These are phyloP conservation scores for Poecilia picta DNA, from an alignment of 2,797 vertebrate species.

Conservation along the genomic window DNA sequence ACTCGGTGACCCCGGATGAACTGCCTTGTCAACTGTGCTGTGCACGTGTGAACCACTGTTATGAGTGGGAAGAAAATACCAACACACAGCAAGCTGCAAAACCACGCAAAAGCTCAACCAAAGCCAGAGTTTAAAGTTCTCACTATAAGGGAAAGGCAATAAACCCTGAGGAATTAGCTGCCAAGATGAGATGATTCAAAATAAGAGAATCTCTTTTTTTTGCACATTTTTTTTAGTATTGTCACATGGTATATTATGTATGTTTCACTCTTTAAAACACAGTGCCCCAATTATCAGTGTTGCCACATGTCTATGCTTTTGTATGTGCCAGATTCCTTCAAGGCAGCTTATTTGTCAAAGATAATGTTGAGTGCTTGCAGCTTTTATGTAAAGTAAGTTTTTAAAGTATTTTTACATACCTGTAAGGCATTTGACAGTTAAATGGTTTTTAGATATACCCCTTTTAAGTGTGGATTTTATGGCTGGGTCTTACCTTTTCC, in stretches of 20 bases:
- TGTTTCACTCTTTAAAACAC: constrained; percentile 25
- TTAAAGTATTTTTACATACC: constrained; percentile 27
- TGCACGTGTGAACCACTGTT: constrained; percentile 88
- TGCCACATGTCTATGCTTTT: constrained; percentile 44
- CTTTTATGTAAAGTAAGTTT: constrained; percentile 35
- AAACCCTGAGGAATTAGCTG: constrained; percentile 23
- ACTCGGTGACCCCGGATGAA: constrained; percentile 74
- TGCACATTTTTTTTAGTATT: constrained; percentile 29
- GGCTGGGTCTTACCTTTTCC: constrained; percentile 9
- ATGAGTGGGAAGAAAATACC: constrained; percentile 87
- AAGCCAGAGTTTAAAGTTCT: constrained; percentile 38
- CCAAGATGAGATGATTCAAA: constrained; percentile 19
- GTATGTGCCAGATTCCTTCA: neutral
- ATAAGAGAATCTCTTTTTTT: constrained; percentile 18
- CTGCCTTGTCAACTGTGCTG: constrained; percentile 84
- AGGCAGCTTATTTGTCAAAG: constrained; percentile 26
- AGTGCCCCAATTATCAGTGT: constrained; percentile 24
- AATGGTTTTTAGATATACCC: constrained; percentile 19
- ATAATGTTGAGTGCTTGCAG: constrained; percentile 25
- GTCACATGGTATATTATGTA: constrained; percentile 35
- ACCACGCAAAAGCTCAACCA: constrained; percentile 33
- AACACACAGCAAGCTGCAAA: constrained; percentile 30
- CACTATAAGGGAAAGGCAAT: constrained; percentile 43
- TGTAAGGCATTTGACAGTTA: neutral
- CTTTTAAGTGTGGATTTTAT: neutral